Conservation (phyloP, 2,888 invertebrate genomes). For the Ceriagrion tenellum region DNA sequence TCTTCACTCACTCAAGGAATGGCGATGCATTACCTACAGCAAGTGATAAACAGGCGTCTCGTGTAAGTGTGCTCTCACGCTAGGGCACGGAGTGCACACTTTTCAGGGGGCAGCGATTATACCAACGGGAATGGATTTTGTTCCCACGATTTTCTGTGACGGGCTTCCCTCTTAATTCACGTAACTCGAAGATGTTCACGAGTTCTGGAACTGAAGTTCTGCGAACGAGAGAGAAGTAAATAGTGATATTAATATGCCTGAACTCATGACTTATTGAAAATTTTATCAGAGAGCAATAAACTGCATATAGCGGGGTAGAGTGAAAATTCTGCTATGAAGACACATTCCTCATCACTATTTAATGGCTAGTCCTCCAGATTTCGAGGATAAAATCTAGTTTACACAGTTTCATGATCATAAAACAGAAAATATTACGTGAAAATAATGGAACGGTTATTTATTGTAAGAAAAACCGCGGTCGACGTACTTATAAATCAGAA, state of each 20-base stretch:
- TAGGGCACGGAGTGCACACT: background rate
- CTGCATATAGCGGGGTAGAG: too few relatives aligned
- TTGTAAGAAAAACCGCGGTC: too few relatives aligned
- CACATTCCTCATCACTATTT: too few relatives aligned
- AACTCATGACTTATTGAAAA: background rate
- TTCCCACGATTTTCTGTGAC: background rate
- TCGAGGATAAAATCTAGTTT: too few relatives aligned
- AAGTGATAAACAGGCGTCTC: background rate
- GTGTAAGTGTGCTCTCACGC: background rate
- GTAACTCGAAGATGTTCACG: background rate
- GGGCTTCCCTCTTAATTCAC: background rate
- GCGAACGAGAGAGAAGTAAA: background rate
- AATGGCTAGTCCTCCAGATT: too few relatives aligned
- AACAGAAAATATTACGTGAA: too few relatives aligned
- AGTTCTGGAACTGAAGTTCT: background rate
- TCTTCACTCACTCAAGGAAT: background rate
- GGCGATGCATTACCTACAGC: background rate
- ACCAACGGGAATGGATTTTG: background rate
- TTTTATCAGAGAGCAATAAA: too few relatives aligned
- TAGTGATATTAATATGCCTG: background rate
- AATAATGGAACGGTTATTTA: too few relatives aligned
- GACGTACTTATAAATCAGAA: too few relatives aligned
- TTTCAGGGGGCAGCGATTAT: background rate
- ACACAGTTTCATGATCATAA: too few relatives aligned
- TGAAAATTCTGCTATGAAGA: too few relatives aligned